Conservation (phyloP, 2,113 vertebrate species). For the Cardinalis cardinalis region DNA sequence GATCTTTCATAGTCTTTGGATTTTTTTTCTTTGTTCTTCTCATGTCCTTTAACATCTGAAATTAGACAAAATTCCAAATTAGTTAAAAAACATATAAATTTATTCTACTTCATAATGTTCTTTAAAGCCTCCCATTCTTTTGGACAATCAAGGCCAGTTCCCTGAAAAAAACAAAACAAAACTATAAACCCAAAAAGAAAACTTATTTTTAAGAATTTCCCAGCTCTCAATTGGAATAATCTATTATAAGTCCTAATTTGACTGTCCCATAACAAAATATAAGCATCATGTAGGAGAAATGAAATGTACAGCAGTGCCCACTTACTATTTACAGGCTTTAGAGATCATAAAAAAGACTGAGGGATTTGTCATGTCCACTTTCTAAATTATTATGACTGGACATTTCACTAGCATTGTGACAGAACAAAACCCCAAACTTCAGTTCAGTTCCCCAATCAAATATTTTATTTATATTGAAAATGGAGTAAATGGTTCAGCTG, state of each 20-base stretch:
- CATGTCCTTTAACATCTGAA: slow-evolving; percentile 75
- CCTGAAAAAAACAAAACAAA: background rate
- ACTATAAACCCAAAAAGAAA: background rate
- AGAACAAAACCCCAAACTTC: background rate
- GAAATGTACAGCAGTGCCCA: background rate
- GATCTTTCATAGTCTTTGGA: slow-evolving; percentile 82
- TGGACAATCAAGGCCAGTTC: background rate
- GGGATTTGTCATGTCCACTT: background rate
- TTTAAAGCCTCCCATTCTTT: background rate
- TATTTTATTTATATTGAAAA: background rate
- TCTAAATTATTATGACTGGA: background rate
- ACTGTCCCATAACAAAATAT: background rate
- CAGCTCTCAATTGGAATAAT: background rate
- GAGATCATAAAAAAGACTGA: background rate
- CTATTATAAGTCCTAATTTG: background rate
- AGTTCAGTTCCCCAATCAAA: background rate
- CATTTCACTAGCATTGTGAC: background rate
- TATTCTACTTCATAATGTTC: background rate
- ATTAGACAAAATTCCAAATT: slow-evolving; percentile 12
- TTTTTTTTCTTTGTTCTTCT: slow-evolving; percentile 79
- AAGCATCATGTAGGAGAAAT: background rate
- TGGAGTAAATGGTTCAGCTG: background rate
- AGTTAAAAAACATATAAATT: background rate
- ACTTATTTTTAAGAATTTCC: background rate
- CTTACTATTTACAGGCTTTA: background rate